These are phyloP conservation scores for Lamprotornis superbus DNA, from an alignment of 2,113 vertebrate species.

Conservation along the genomic window DNA sequence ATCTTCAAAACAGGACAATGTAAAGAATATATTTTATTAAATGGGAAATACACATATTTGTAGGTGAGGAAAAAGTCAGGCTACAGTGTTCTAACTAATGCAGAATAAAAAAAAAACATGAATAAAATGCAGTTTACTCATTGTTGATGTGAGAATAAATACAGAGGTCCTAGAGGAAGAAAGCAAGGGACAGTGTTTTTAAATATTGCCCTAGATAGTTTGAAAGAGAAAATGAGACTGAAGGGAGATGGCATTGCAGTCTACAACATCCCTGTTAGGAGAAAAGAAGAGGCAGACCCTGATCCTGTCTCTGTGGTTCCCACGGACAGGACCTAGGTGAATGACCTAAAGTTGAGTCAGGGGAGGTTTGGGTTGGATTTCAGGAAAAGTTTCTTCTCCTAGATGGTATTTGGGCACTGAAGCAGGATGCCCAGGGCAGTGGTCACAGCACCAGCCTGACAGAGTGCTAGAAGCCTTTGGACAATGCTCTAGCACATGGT, in stretches of 20 bases:
- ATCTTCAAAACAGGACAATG: constrained; percentile 5
- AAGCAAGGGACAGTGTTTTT: background rate
- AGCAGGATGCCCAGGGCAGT: background rate
- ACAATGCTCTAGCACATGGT: background rate
- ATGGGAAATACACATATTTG: background rate
- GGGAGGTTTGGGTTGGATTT: background rate
- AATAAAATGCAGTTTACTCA: background rate
- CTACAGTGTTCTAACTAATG: background rate
- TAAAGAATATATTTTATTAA: background rate
- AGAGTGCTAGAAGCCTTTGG: fast-evolving
- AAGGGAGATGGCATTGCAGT: background rate
- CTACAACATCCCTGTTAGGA: background rate
- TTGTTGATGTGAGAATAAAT: background rate
- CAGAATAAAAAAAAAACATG: background rate
- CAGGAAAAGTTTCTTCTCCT: background rate
- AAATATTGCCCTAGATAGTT: background rate
- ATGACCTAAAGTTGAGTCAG: background rate
- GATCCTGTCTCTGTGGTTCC: background rate
- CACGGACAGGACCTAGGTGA: background rate
- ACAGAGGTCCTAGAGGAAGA: background rate
- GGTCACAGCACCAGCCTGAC: background rate
- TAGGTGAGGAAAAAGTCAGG: background rate
- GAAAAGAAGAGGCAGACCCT: background rate
- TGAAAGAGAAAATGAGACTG: background rate
- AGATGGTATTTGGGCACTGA: background rate